phyloP scores from a whole-genome alignment of 2,797 vertebrate genomes.

The Corythornis leucogaster region DNA sequence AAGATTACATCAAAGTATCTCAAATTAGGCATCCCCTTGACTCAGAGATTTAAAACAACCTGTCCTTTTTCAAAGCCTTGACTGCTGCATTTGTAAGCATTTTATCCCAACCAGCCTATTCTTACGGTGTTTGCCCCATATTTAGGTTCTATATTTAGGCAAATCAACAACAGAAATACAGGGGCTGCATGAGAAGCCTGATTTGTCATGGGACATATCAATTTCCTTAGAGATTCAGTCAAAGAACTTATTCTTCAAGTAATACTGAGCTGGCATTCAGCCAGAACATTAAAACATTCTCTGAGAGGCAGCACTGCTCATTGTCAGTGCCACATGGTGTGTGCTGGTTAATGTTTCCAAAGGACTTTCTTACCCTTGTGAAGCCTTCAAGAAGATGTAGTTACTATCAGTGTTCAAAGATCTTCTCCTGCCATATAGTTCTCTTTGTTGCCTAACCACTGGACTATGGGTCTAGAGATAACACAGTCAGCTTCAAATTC shows the following conservation, averaged over 20 bases:
- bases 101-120: background rate
- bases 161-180: background rate
- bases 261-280: background rate
- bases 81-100: background rate
- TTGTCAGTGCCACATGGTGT: accelerated
- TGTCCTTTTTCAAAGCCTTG: background rate
- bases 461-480: background rate
- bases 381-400: background rate
- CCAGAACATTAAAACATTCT: background rate
- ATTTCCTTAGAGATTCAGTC: background rate
- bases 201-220: background rate
- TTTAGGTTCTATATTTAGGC: background rate
- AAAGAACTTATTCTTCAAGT: background rate
- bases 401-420: background rate
- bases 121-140: background rate
- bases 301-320: background rate
- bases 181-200: background rate
- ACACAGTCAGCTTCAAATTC: background rate
- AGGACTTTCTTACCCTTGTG: background rate
- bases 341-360: accelerated
- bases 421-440: background rate
- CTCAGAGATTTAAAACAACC: background rate
- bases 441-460: background rate
- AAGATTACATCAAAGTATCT: background rate
- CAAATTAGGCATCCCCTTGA: background rate